Percentiles rank a stretch among this genome's conserved stretches.
Evolutionary conservation across 2,113 vertebrate genomes (phyloP).

Genomic region (Zapornia atra): DNA sequence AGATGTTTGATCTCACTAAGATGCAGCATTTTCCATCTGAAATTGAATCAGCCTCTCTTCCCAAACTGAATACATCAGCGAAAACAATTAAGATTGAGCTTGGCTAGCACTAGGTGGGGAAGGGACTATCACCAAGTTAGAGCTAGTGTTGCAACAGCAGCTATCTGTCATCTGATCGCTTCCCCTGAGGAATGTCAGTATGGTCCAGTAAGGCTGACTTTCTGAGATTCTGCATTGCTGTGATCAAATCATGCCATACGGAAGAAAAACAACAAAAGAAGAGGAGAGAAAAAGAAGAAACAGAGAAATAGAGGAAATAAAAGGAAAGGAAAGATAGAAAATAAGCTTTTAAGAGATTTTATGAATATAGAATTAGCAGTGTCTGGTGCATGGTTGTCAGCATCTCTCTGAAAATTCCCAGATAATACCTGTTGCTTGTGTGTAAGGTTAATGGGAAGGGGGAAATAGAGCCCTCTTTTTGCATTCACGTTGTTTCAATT

Average conservation of each 20-base stretch:
- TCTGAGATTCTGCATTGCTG: neutral
- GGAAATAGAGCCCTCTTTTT: neutral
- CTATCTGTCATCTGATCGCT: neutral
- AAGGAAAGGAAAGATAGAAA: no score
- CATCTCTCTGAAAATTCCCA: neutral
- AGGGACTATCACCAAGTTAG: neutral
- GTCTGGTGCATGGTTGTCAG: neutral
- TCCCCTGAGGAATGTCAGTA: neutral
- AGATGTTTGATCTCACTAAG: slow-evolving; percentile 9
- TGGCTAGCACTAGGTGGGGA: neutral
- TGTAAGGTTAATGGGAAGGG: neutral
- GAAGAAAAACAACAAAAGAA: neutral
- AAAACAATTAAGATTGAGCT: neutral
- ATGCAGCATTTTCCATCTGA: slow-evolving; percentile 3
- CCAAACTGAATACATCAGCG: neutral
- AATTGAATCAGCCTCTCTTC: neutral
- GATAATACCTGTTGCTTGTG: neutral
- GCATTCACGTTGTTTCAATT: neutral
- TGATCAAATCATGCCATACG: neutral
- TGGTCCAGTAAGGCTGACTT: neutral
- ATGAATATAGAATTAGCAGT: neutral
- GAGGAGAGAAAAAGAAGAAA: neutral
- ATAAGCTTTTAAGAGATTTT: neutral
- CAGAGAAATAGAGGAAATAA: accelerated
- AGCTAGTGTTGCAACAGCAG: neutral